These are phyloP conservation scores for Aleadryas rufinucha DNA, from an alignment of 2,113 vertebrate genomes.

Conservation along the genomic window DNA sequence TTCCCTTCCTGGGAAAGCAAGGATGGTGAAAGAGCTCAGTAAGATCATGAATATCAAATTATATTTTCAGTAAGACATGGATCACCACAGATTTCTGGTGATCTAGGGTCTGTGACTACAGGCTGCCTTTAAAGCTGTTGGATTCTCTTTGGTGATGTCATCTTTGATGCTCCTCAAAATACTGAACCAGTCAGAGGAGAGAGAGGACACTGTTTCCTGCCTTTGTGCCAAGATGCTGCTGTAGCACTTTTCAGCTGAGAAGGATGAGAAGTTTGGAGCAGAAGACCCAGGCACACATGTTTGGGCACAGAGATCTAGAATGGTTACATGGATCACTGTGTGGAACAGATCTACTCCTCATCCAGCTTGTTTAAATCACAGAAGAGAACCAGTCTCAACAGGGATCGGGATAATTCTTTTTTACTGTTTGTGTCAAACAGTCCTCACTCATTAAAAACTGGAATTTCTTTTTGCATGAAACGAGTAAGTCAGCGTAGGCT, in stretches of 20 bases:
- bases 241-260: neutral
- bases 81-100: neutral
- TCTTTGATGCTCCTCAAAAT: neutral
- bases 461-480: neutral
- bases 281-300: rapidly evolving
- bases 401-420: neutral
- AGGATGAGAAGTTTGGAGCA: neutral
- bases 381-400: neutral
- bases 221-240: neutral
- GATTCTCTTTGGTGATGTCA: neutral
- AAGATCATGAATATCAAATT: neutral
- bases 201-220: neutral
- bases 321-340: neutral
- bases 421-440: neutral
- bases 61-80: neutral
- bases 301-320: neutral
- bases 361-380: neutral
- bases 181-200: neutral
- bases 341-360: neutral
- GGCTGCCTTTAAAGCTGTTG: neutral
- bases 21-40: neutral
- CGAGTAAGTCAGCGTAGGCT: neutral
- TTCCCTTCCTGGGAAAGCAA: neutral
- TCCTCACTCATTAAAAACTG: neutral
- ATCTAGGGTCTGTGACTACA: neutral